Percentiles rank a stretch among this genome's conserved stretches.
Conservation (phyloP, 2,113 vertebrate species). For the Petaurus breviceps region DNA sequence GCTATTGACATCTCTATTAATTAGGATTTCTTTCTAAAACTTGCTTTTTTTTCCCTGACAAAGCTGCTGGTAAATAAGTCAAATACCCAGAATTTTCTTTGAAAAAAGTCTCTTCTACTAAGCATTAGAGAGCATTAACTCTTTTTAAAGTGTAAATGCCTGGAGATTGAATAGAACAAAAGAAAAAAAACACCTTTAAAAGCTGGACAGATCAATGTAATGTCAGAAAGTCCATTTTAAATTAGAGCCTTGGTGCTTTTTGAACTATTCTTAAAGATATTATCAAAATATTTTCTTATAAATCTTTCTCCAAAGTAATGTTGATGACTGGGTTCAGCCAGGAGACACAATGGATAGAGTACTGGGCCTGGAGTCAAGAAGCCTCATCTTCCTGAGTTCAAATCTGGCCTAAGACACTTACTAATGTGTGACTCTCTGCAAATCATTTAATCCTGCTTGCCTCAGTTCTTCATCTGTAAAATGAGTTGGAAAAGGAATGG, state of each 20-base stretch:
- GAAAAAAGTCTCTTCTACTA: neutral
- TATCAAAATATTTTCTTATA: neutral
- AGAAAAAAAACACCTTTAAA: constrained; percentile 13
- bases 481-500: too few species aligned
- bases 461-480: too few species aligned
- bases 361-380: too few species aligned
- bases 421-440: too few species aligned
- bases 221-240: neutral
- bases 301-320: neutral
- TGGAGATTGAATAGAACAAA: neutral
- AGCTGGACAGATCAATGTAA: neutral
- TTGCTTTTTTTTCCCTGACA: neutral
- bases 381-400: too few species aligned
- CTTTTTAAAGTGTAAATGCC: neutral
- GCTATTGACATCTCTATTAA: neutral
- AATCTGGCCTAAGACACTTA: too few species aligned
- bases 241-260: neutral
- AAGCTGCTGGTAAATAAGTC: neutral
- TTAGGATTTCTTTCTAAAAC: neutral
- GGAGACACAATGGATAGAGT: too few species aligned
- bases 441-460: too few species aligned
- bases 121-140: neutral
- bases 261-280: neutral
- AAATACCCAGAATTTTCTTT: neutral
- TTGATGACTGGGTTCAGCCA: neutral